phyloP scores from a whole-genome alignment of 64 coral and sea anemone species.

The Porites lutea region DNA sequence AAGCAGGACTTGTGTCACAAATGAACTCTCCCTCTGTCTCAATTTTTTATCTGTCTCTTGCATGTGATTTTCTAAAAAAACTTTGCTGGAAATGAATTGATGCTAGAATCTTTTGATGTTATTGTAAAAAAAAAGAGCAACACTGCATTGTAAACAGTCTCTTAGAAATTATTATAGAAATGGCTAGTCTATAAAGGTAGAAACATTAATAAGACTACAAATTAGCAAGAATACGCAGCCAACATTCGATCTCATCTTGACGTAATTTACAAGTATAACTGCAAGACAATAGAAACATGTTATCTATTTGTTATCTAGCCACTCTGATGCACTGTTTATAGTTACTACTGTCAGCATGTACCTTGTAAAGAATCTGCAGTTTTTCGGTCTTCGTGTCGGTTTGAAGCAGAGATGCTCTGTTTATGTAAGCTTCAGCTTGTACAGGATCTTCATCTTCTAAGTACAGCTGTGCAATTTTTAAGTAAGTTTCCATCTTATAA shows the following conservation, averaged over 20 bases:
- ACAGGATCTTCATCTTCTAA: constrained; percentile 95
- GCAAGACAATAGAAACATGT: too few relatives aligned
- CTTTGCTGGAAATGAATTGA: too few relatives aligned
- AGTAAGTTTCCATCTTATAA: constrained; percentile 95
- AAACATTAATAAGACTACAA: neutral
- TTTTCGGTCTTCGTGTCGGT: constrained; percentile 87
- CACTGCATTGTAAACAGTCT: too few relatives aligned
- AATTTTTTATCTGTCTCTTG: too few relatives aligned
- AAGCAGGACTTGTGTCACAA: too few relatives aligned
- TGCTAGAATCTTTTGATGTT: too few relatives aligned
- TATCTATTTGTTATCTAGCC: neutral
- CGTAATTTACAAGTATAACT: neutral
- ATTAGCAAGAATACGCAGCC: neutral
- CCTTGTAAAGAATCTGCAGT: constrained; percentile 95
- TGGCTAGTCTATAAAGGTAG: too few relatives aligned
- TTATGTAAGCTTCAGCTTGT: constrained; percentile 94
- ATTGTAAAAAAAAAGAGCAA: too few relatives aligned
- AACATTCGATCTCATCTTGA: neutral
- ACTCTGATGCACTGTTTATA: too few relatives aligned
- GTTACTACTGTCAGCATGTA: neutral
- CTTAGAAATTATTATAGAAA: too few relatives aligned
- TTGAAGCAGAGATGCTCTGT: constrained; percentile 90
- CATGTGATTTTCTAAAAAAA: too few relatives aligned
- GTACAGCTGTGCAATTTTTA: constrained; percentile 97
- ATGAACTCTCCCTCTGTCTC: too few relatives aligned